phyloP scores from a whole-genome alignment of 2,113 vertebrate species.

The Drymodes brunneopygia region DNA sequence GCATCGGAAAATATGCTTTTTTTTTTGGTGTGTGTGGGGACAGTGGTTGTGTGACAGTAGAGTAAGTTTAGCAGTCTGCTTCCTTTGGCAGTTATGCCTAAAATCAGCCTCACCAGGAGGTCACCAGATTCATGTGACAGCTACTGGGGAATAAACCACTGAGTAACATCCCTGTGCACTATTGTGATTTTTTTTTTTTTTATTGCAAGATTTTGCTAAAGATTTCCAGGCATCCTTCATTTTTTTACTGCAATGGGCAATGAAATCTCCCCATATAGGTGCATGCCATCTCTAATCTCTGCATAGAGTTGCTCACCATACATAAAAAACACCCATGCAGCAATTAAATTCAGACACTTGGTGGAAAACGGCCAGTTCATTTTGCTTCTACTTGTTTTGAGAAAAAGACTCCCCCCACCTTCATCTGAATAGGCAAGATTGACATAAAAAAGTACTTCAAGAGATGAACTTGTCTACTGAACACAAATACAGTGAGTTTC shows the following conservation, averaged over 20 bases:
- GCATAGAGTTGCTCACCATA: not conserved
- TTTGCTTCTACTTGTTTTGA: constrained; percentile 23
- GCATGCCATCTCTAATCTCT: not conserved
- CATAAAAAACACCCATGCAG: not conserved
- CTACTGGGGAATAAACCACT: not conserved
- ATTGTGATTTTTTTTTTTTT: not conserved
- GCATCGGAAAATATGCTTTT: not conserved
- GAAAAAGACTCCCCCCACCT: not conserved
- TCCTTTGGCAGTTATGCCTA: not conserved
- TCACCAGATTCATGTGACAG: not conserved
- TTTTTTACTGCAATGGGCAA: not conserved
- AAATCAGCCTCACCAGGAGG: not conserved
- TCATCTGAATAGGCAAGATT: constrained; percentile 61
- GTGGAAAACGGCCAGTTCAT: not conserved
- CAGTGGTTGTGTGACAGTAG: not conserved
- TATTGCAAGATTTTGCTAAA: not conserved
- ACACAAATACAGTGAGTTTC: constrained; percentile 72
- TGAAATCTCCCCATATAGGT: not conserved
- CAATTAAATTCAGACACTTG: constrained; percentile 20
- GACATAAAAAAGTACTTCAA: constrained; percentile 73
- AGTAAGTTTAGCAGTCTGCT: not conserved
- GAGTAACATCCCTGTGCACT: not conserved
- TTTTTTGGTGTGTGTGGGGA: not conserved
- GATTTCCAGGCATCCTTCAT: not conserved
- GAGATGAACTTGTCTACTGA: constrained; percentile 66